phyloP scores from a whole-genome alignment of 2,797 vertebrate genomes.

The Gallirallus australis region DNA sequence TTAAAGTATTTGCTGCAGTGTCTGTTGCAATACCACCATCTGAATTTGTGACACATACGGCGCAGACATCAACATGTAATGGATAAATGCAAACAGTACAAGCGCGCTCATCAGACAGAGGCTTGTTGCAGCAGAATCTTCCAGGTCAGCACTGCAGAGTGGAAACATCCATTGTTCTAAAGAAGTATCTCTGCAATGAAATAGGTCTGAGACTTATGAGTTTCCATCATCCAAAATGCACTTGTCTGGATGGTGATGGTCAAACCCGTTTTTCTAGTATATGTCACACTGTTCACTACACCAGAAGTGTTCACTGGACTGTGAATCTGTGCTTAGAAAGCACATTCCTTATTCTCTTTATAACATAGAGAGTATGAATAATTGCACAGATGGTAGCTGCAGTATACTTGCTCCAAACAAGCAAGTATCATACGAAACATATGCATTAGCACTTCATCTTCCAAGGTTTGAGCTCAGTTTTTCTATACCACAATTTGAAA shows the following conservation, averaged over 20 bases:
- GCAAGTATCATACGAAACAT: not conserved
- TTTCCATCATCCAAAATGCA: not conserved
- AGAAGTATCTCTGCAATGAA: not conserved
- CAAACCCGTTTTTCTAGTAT: not conserved
- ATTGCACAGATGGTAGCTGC: not conserved
- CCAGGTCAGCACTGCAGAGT: not conserved
- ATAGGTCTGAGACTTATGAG: not conserved
- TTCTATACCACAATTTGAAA: not conserved
- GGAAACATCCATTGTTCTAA: not conserved
- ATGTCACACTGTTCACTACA: not conserved
- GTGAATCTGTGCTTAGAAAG: not conserved
- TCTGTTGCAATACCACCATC: not conserved
- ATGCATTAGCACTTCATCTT: not conserved
- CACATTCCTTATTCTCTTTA: not conserved
- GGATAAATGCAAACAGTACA: not conserved
- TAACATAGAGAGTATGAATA: not conserved
- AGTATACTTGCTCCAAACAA: not conserved
- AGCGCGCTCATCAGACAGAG: not conserved
- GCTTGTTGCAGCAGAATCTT: not conserved
- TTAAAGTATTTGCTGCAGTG: not conserved
- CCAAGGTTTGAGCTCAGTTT: not conserved
- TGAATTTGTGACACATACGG: not conserved
- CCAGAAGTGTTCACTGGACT: not conserved
- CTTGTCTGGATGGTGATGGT: not conserved
- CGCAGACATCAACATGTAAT: not conserved